Conservation (phyloP, 2,888 invertebrate species). For the Eudasyphora cyanicolor region DNA sequence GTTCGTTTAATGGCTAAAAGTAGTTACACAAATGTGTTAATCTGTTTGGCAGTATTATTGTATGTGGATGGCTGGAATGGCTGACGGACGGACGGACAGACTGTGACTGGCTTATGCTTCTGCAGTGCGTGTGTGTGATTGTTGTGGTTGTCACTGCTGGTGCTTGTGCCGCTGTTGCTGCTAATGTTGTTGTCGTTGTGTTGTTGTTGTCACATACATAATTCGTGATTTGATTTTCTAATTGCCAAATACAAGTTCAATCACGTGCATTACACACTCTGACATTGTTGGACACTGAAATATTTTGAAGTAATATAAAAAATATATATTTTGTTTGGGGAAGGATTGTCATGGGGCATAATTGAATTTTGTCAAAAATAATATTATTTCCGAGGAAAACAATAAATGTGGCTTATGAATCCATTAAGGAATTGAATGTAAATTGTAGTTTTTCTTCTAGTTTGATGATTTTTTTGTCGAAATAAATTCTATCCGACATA, state of each 20-base stretch:
- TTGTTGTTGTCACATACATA: conserved; percentile 44
- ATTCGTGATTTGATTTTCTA: conserved; percentile 67
- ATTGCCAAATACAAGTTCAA: conserved; percentile 66
- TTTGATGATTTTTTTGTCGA: too few relatives aligned
- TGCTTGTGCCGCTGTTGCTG: conserved; percentile 7
- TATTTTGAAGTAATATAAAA: background rate
- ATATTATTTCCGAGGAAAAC: too few relatives aligned
- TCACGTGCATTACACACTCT: conserved; percentile 65
- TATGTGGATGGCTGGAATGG: too few relatives aligned
- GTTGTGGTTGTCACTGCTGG: conserved; percentile 22
- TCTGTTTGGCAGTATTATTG: conserved; percentile 58
- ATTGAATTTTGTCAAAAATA: background rate
- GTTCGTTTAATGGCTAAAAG: conserved; percentile 46
- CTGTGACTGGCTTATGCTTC: conserved; percentile 59
- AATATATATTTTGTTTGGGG: background rate
- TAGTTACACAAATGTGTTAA: conserved; percentile 64
- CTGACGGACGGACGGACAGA: too few relatives aligned
- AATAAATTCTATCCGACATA: too few relatives aligned
- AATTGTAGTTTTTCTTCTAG: too few relatives aligned
- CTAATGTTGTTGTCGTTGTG: conserved; percentile 22
- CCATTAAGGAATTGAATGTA: too few relatives aligned
- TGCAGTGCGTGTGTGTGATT: conserved; percentile 46
- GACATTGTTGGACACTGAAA: conserved; percentile 37
- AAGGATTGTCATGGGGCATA: conserved; percentile 6
- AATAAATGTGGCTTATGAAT: too few relatives aligned